Base-by-base conservation (phyloP, 2,888 invertebrate genomes). In the Dicycla oo region DNA sequence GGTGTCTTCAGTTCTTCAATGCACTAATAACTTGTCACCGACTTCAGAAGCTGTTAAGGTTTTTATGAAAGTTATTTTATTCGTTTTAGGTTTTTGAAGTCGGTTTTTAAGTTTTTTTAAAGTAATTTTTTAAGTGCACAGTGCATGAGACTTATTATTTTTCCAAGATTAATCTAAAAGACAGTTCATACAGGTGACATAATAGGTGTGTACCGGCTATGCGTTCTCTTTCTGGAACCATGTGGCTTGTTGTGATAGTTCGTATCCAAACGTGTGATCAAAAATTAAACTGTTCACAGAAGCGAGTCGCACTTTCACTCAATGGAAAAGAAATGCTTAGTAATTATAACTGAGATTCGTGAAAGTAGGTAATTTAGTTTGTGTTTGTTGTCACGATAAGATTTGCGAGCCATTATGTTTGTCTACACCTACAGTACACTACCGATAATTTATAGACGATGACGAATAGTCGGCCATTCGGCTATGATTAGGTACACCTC, bases 271-370 rank as follows among this genome's bases (percentile, higher is more conserved):
- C 69, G 47, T 79, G 57, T 80, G 80, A 83, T 80, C 80, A 87
- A 85, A 86, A 87, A 89, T 88, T 87, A 89, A 90, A 86, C 80
- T 78, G 86, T 83, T 86, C 87, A 81, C 79, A 89, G 85, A 86
- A 85, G 88, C 89, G 88, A 83, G 82, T 73, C 88, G 69, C 60
- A 90, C 92, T 93, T 92, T 93, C 93, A 89, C 90, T 80, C 82
- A 84, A 88, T 82, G 84, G 82, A 89, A 86, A 89, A 90, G 86
- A 91, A 91, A 89, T 91, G 88, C 82, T 83, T 84, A 83, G 88
- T 91, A 90, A 91, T 91, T 91, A 90, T 86, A 86, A 80, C 81
- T 74, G 82, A 88, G 90, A 88, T 90, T 83, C 88, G 88, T 86
- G 92, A 92, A 92, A 92, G 92, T 87, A 82, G 79, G 84, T 77